These are phyloP conservation scores for Neoseiulus cucumeris DNA, from an alignment of 1,140 invertebrate genomes.

Conservation along the genomic window DNA sequence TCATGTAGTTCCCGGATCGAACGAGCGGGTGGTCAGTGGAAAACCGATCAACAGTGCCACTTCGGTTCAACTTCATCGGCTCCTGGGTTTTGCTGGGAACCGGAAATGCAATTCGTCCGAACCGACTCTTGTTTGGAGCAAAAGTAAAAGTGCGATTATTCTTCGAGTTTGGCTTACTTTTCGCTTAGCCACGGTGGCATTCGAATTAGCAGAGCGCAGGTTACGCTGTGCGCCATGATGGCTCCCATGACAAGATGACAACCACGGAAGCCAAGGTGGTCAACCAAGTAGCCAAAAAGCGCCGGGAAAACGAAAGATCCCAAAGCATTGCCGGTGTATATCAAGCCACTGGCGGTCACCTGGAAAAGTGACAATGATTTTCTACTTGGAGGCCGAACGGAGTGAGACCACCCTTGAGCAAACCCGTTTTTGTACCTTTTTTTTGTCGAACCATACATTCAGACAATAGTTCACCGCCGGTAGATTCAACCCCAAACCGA, in stretches of 20 bases:
- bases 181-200: not conserved
- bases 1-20: not conserved
- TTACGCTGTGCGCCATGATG: not conserved
- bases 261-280: not conserved
- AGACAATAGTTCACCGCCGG: not conserved
- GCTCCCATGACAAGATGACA: not conserved
- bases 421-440: not conserved
- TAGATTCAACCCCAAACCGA: not conserved
- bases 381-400: not conserved
- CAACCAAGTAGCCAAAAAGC: not conserved
- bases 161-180: not conserved
- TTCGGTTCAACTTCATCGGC: not conserved
- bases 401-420: not conserved
- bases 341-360: not conserved
- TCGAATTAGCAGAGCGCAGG: not conserved
- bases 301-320: not conserved
- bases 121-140: not conserved
- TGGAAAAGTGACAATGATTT: not conserved
- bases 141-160: not conserved
- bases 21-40: not conserved
- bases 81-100: not conserved
- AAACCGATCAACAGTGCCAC: not conserved
- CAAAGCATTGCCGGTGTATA: not conserved
- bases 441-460: not conserved
- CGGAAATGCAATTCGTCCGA: not conserved